Base-by-base conservation (phyloP, 2,888 invertebrate species). In the Lasioglossum oenotherae region DNA sequence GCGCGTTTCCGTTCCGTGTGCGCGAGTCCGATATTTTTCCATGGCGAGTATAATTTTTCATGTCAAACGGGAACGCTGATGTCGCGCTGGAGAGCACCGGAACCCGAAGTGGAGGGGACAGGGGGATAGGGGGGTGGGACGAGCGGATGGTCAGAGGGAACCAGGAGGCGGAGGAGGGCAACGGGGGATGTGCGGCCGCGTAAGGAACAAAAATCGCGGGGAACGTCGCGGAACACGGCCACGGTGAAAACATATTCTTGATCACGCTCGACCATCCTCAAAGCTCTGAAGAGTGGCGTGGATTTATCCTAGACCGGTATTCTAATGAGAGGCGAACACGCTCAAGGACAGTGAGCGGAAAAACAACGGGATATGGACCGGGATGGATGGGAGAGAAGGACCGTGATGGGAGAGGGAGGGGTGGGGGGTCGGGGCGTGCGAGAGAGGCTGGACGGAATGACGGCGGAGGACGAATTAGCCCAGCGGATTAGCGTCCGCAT, bases 401-500 rank as follows among this genome's bases (percentile, higher is more conserved):
- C 74, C 44, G 57, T 10, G 31, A 31, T 80, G 88, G 49, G 69
- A 53, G 73, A 4, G 35, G 10, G 23, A 1, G 35, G 4, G 19
- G 31, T 0, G 2, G 31, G 27, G 16, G n/a, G 57, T 57, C 57
- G 57, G n/a, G 57, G 57, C 57, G 57, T 57, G 57, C 57, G 12
- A 64, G 57, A 57, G 64, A 31, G 69, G 69, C 38, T 69, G 69
- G 69, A 38, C 69, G 69, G 83, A 85, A 89, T 84, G 89, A 88
- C 87, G 84, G 82, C 80, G 80, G 91, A 87, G 89, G 90, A 90
- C 89, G 92, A 93, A 93, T 93, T 92, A 93, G 92, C 91, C 90
- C 92, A 90, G 89, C 92, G 93, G 93, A 94, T 94, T 94, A 94
- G 93, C 93, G 92, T 93, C 90, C 92, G 92, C 93, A 93, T 93